phyloP scores from a whole-genome alignment of 2,888 invertebrate species.

The Blastobasis adustella region DNA sequence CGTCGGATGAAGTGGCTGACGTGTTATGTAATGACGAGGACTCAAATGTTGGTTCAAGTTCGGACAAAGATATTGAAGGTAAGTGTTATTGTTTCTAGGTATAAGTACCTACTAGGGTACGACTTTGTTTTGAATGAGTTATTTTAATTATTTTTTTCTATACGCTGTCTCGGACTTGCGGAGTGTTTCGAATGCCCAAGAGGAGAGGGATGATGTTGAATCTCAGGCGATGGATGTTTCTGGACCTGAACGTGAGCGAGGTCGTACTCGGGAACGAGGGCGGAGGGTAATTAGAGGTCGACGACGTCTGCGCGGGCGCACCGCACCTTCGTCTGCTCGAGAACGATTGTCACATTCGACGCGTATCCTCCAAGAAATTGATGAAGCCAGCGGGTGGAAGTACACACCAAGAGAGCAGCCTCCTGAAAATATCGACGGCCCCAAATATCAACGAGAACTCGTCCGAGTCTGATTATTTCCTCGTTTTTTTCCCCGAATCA shows the following conservation, averaged over 20 bases:
- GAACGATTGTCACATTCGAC: background rate
- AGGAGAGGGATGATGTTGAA: background rate
- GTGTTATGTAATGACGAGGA: constrained; percentile 1
- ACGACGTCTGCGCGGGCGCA: background rate
- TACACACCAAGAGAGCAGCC: background rate
- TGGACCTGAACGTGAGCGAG: background rate
- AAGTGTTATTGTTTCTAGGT: background rate
- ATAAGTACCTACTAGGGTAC: background rate
- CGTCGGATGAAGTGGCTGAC: background rate
- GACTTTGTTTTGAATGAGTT: background rate
- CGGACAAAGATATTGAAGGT: constrained; percentile 1
- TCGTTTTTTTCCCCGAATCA: constrained; percentile 4
- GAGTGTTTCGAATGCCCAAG: background rate
- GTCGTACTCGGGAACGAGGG: background rate
- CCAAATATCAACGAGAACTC: constrained; percentile 4
- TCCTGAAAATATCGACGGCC: background rate
- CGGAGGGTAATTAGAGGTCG: background rate
- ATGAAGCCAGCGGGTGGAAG: constrained; percentile 4
- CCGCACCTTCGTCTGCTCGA: background rate
- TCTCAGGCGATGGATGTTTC: background rate
- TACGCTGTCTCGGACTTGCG: background rate
- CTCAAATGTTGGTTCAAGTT: constrained; percentile 1
- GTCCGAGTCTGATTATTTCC: constrained; percentile 6
- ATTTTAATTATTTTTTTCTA: background rate
- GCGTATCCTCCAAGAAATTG: background rate